A percentile compares a stretch with the other conserved stretches of the same genome.
These are phyloP conservation scores for Pachyseris speciosa DNA, from an alignment of 64 coral and sea anemone species.

Conservation along the genomic window DNA sequence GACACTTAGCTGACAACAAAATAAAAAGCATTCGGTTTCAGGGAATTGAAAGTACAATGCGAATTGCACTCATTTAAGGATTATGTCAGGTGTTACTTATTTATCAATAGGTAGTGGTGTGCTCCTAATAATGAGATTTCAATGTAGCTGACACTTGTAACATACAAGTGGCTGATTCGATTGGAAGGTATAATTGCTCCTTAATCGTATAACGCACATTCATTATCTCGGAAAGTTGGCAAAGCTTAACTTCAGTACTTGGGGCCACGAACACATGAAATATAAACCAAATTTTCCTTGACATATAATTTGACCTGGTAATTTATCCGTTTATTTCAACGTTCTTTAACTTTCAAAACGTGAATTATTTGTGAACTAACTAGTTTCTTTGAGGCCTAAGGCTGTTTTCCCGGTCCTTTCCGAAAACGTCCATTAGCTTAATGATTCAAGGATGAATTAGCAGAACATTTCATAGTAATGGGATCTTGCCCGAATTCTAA, in stretches of 20 bases:
- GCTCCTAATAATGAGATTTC: background rate
- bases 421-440: background rate
- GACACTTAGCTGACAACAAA: slow-evolving; percentile 15
- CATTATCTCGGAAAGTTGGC: background rate
- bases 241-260: background rate
- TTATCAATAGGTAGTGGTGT: background rate
- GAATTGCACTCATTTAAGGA: background rate
- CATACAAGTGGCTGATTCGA: background rate
- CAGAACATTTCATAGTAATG: too few species aligned
- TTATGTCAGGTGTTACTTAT: background rate
- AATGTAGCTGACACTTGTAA: background rate
- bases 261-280: background rate
- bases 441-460: background rate
- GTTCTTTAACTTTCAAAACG: background rate
- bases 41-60: background rate
- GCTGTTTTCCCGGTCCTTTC: background rate
- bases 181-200: background rate
- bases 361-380: background rate
- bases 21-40: background rate
- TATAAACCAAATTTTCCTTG: background rate
- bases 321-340: background rate
- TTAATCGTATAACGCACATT: background rate
- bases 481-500: background rate
- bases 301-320: too few species aligned
- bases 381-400: background rate